A percentile compares a stretch with the other conserved stretches of the same genome.
Evolutionary conservation across 30 jellyfish, hydroid and myxozoan genomes (phyloP).

Genomic region (Cassiopea andromeda): DNA sequence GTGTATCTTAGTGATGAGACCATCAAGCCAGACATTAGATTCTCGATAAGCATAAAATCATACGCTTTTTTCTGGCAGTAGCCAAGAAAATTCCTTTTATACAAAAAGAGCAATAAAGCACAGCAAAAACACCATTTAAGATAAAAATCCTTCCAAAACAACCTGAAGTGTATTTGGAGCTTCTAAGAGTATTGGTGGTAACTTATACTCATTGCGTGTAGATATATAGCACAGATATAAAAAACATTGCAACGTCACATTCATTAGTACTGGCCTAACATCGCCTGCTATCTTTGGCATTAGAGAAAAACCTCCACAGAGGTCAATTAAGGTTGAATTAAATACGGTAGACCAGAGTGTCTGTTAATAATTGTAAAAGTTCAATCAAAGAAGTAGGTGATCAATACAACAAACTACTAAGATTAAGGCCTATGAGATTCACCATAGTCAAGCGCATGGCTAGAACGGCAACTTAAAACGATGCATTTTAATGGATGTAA

Average conservation of each 20-base stretch:
- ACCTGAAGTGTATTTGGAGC: not conserved
- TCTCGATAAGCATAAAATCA: too few species aligned
- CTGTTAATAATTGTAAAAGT: constrained; percentile 20
- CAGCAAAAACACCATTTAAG: not conserved
- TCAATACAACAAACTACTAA: constrained; percentile 52
- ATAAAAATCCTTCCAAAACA: not conserved
- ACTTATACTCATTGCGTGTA: not conserved
- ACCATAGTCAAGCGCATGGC: constrained; percentile 57
- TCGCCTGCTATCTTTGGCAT: constrained; percentile 16
- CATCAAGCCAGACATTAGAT: too few species aligned
- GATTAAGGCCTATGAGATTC: constrained; percentile 70
- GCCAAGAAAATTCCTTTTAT: too few species aligned
- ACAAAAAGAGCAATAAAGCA: too few species aligned
- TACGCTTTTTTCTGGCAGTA: too few species aligned
- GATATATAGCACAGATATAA: not conserved
- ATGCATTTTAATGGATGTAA: constrained; percentile 49
- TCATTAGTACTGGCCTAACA: constrained; percentile 11
- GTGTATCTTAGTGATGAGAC: too few species aligned
- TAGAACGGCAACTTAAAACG: constrained; percentile 68
- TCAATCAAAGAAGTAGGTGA: constrained; percentile 42
- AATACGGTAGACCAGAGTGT: constrained; percentile 44
- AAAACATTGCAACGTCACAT: constrained; percentile 10
- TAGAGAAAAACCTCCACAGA: constrained; percentile 34
- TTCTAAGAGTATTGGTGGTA: not conserved
- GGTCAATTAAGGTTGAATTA: constrained; percentile 13